A percentile compares a stretch with the other conserved stretches of the same genome.
Conservation (phyloP, 2,797 vertebrate genomes). For the Muscicapa striata region DNA sequence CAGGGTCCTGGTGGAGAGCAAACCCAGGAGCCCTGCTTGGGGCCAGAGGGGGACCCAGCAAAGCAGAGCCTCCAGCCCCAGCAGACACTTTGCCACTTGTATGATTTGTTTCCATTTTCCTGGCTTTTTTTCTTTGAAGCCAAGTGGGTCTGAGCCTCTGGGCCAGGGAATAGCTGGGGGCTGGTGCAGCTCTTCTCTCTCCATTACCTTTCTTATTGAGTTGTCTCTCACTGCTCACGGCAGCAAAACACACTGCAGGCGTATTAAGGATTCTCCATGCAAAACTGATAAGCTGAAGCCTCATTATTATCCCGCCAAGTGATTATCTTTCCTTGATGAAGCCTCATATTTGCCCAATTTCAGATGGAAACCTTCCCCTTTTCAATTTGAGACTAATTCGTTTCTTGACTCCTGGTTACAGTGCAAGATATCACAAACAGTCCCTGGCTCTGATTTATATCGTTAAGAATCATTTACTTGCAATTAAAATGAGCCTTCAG, state of each 20-base stretch:
- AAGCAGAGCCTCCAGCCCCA: neutral
- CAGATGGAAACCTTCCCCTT: constrained; percentile 68
- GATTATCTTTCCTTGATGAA: constrained; percentile 74
- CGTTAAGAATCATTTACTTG: constrained; percentile 74
- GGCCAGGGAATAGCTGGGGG: accelerated
- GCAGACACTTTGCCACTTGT: neutral
- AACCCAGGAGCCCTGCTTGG: neutral
- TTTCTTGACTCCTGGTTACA: constrained; percentile 73
- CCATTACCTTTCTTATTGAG: constrained; percentile 55
- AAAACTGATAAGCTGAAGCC: constrained; percentile 65
- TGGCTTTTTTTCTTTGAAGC: neutral
- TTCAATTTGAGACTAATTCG: constrained; percentile 72
- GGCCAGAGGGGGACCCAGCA: neutral
- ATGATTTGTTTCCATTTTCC: neutral
- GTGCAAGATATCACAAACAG: constrained; percentile 68
- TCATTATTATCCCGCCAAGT: constrained; percentile 69
- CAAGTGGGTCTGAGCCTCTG: neutral
- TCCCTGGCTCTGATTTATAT: constrained; percentile 69
- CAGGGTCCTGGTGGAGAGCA: neutral
- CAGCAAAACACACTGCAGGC: constrained; percentile 13
- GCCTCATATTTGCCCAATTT: constrained; percentile 71
- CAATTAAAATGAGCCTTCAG: constrained; percentile 72
- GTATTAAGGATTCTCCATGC: constrained; percentile 67
- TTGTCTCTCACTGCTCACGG: neutral
- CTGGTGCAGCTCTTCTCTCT: neutral